Evolutionary conservation across 2,113 vertebrate genomes (phyloP).

Genomic region (Dicerorhinus sumatrensis): DNA sequence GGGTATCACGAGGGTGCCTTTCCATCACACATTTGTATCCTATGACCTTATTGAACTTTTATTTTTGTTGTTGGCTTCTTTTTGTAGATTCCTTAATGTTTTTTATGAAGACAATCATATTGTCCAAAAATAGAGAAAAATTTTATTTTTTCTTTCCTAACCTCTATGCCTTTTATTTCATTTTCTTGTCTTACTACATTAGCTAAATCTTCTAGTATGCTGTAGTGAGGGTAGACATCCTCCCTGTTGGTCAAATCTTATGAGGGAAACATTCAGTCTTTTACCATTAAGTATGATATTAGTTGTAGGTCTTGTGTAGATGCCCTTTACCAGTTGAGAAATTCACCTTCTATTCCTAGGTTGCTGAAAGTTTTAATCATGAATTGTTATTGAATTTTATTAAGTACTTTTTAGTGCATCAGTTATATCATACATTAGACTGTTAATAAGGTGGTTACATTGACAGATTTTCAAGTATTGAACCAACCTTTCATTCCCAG

Average conservation of each 20-base stretch:
- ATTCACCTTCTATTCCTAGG: not conserved
- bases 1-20: not conserved
- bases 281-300: not conserved
- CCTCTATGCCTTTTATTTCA: not conserved
- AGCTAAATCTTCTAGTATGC: not conserved
- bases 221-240: not conserved
- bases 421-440: not conserved
- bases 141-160: not conserved
- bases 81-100: not conserved
- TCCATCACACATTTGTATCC: not conserved
- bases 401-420: not conserved
- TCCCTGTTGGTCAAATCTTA: not conserved
- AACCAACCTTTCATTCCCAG: not conserved
- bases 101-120: not conserved
- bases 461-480: not conserved
- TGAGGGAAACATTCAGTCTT: not conserved
- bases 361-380: not conserved
- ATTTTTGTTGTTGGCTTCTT: not conserved
- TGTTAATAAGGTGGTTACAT: not conserved
- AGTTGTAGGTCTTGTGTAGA: not conserved
- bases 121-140: not conserved
- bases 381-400: not conserved
- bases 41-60: not conserved
- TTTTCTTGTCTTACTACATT: not conserved
- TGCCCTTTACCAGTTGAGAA: not conserved